phyloP scores from a whole-genome alignment of 2,888 invertebrate species.

The Ommatoiulus sabulosus region DNA sequence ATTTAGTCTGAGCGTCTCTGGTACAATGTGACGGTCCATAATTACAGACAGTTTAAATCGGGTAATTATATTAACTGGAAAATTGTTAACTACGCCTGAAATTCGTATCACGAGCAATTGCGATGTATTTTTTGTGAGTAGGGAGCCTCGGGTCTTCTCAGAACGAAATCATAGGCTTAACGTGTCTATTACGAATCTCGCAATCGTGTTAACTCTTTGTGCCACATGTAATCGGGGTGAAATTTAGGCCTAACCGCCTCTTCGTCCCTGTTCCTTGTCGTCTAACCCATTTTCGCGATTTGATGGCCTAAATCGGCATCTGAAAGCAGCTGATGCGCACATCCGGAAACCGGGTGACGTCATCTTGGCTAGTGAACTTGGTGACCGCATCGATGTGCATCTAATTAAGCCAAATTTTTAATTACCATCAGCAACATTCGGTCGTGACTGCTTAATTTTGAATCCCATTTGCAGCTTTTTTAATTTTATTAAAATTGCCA shows the following conservation, averaged over 20 bases:
- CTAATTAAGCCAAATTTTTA: background rate
- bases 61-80: no score
- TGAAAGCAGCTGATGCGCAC: background rate
- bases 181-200: background rate
- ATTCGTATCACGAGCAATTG: no score
- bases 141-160: no score
- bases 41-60: no score
- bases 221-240: background rate
- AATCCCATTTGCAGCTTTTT: background rate
- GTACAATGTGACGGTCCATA: no score
- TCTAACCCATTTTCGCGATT: background rate
- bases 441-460: background rate
- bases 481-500: no score
- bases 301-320: background rate
- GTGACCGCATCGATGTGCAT: background rate
- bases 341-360: conserved; percentile 14
- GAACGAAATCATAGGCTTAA: background rate
- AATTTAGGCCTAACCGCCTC: background rate
- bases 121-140: no score
- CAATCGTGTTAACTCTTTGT: background rate
- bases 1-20: no score
- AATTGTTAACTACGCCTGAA: no score
- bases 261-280: background rate
- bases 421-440: background rate
- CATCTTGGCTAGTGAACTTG: background rate